phyloP scores from a whole-genome alignment of 2,113 vertebrate species.

The Chascanopsetta lugubris region DNA sequence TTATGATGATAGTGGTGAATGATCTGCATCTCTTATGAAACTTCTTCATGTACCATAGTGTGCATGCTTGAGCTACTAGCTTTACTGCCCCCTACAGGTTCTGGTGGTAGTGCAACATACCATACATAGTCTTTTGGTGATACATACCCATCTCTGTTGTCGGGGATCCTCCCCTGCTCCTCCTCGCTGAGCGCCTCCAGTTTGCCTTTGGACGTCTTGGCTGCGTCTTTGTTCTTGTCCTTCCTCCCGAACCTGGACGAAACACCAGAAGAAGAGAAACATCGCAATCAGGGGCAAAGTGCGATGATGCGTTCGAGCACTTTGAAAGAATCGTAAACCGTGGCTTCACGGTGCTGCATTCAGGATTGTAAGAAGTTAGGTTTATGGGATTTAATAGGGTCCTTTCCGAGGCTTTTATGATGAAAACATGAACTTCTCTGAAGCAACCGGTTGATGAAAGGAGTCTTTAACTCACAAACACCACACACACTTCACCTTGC shows the following conservation, averaged over 20 bases:
- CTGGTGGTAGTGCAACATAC: too few species aligned
- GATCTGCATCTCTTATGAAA: too few species aligned
- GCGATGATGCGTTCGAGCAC: too few species aligned
- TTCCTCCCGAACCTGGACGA: slow-evolving; percentile 91
- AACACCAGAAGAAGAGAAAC: background rate
- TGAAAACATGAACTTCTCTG: slow-evolving; percentile 43
- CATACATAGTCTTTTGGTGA: background rate
- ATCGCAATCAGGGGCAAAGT: background rate
- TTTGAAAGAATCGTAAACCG: too few species aligned
- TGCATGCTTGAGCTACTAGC: too few species aligned
- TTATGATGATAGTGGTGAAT: too few species aligned
- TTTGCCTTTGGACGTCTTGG: slow-evolving; percentile 82
- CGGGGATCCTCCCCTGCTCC: slow-evolving; percentile 85
- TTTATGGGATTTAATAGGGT: slow-evolving; percentile 11
- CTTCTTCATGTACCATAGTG: too few species aligned
- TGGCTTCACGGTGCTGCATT: too few species aligned
- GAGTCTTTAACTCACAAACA: slow-evolving; percentile 5
- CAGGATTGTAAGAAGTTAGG: too few species aligned
- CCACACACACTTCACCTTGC: slow-evolving; percentile 24
- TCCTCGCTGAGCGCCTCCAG: slow-evolving; percentile 83
- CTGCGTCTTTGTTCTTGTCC: slow-evolving; percentile 84
- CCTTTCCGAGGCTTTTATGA: slow-evolving; percentile 30
- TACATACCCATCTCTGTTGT: slow-evolving; percentile 52
- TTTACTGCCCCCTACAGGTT: too few species aligned
- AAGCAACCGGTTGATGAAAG: slow-evolving; percentile 31